phyloP scores from a whole-genome alignment of 2,113 vertebrate species.

The Platichthys flesus region DNA sequence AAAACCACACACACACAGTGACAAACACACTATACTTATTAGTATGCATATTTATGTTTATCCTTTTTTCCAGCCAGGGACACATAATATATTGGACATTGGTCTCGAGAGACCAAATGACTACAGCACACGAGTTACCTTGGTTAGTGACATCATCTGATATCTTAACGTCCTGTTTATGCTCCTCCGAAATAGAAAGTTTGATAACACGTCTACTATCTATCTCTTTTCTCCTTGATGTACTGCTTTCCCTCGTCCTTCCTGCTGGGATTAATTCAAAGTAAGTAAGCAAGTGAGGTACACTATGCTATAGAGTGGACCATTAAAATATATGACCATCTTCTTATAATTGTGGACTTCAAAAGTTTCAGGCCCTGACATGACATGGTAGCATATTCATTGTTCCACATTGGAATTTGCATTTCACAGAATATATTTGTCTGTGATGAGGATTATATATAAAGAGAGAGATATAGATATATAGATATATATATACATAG shows the following conservation, averaged over 20 bases:
- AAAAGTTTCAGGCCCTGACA: not conserved
- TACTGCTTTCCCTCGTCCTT: conserved; percentile 12
- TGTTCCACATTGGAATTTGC: not conserved
- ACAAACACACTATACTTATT: not conserved
- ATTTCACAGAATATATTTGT: not conserved
- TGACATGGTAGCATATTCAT: not conserved
- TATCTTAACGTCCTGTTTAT: conserved; percentile 4
- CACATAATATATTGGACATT: conserved; percentile 83
- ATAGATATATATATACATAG: not conserved
- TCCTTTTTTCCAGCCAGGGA: conserved; percentile 82
- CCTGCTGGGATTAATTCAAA: conserved; percentile 49
- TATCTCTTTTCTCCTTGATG: not conserved
- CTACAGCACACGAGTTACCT: conserved; percentile 70
- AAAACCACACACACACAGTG: not conserved
- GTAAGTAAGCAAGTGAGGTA: conserved; percentile 49
- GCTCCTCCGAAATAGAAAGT: not conserved
- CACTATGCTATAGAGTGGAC: not conserved
- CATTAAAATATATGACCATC: not conserved
- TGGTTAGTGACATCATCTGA: conserved; percentile 81
- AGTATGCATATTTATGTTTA: conserved; percentile 17
- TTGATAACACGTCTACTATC: not conserved
- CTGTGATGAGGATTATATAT: conserved; percentile 1
- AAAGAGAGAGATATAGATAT: not conserved
- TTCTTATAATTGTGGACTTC: not conserved
- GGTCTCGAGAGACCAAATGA: conserved; percentile 84